Evolutionary conservation across 2,113 vertebrate species (phyloP), one percentile per base, ranked within the genome.

Genomic region (Nesogale talazaci): DNA sequence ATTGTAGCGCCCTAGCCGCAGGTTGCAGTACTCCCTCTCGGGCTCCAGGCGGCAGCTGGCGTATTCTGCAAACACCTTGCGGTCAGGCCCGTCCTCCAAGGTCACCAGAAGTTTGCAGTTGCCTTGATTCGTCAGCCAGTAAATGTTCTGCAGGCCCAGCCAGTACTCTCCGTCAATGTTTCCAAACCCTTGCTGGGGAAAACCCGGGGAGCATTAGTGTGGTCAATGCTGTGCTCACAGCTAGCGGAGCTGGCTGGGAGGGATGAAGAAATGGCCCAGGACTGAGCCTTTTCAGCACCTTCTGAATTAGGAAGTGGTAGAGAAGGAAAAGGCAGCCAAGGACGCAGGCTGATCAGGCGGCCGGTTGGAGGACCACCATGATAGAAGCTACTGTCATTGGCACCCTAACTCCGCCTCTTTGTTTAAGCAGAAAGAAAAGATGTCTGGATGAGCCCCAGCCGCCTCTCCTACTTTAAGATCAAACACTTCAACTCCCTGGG

Each of bases 151-250:
- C 96, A 99, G 97, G 65, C 99, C 99, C 0, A 99, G 98, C 99
- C 99, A 99, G 74, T 99, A 99, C 94, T 99, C 99, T 0, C 99
- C 99, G 10, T 99, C 99, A 16, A 99, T 99, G 90, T 99, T 99
- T 93, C 99, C 99, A 96, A 99, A 99, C 82, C 99, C 99, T 99
- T 99, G 99, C 99, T 99, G 97, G 89, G 94, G 94, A 89, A 72
- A 80, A 97, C 82, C 15, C 22, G 10, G 74, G 83, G 77, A 95
- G 40, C 23, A 0, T 94, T 72, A 87, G 72, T 83, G 67, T 56
- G 31, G 81, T 6, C 16, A 0, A 2, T 0, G 11, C 27, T 3
- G 52, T 9, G 31, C 2, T 59, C 83, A 42, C 3, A 1, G 16
- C 36, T 10, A 23, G 74, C 17, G 38, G 38, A 40, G 70, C 36